These are phyloP conservation scores for Chrysochloris asiatica DNA, from an alignment of 2,113 vertebrate species.

Conservation along the genomic window DNA sequence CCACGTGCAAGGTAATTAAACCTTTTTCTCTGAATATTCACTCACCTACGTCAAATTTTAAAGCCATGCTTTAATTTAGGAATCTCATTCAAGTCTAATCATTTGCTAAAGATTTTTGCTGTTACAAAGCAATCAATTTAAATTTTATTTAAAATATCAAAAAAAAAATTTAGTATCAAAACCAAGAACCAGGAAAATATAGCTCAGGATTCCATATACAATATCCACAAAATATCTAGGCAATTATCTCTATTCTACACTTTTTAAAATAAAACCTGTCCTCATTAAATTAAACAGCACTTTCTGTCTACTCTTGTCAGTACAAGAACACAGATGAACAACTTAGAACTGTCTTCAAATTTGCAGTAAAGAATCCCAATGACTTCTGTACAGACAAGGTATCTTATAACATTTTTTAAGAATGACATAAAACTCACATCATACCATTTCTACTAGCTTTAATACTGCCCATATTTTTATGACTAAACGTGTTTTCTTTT, in stretches of 20 bases:
- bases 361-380: background rate
- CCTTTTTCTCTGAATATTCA: background rate
- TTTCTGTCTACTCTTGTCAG: background rate
- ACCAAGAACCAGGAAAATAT: constrained; percentile 18
- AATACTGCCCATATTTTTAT: constrained; percentile 18
- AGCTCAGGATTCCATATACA: background rate
- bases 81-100: background rate
- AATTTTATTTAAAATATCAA: constrained; percentile 13
- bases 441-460: background rate
- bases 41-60: constrained; percentile 11
- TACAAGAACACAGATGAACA: background rate
- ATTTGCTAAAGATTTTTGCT: background rate
- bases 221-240: background rate
- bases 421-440: background rate
- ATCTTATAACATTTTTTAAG: background rate
- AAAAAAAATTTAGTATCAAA: constrained; percentile 13
- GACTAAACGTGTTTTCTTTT: constrained; percentile 4
- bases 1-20: background rate
- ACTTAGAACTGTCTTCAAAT: background rate
- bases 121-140: constrained; percentile 16
- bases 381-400: background rate
- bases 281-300: constrained; percentile 27
- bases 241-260: background rate
- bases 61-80: background rate
- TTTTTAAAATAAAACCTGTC: background rate